Percentiles rank a stretch among this genome's conserved stretches.
Evolutionary conservation across 1,140 invertebrate species (phyloP).

Genomic region (Stegodyphus mimosarum): DNA sequence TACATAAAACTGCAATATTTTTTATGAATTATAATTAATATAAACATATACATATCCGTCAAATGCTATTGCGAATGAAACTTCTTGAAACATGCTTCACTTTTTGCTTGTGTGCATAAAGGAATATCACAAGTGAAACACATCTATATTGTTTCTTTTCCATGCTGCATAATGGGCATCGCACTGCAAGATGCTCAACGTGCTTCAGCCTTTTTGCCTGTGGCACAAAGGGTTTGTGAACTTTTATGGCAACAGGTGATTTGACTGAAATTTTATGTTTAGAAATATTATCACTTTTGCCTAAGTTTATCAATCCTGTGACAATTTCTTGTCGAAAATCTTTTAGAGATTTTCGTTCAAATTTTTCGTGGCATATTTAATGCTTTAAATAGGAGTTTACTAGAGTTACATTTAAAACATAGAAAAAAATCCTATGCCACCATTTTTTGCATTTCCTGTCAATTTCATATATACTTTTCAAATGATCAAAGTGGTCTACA

Average conservation of each 20-base stretch:
- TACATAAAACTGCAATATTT: too few relatives aligned
- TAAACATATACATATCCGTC: too few relatives aligned
- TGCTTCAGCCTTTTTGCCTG: not conserved
- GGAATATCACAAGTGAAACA: not conserved
- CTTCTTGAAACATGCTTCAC: not conserved
- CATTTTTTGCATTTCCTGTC: not conserved
- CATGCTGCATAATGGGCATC: conserved; percentile 2
- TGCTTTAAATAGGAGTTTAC: conserved; percentile 7
- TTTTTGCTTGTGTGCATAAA: not conserved
- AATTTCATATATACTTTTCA: conserved; percentile 29
- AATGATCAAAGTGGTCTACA: conserved; percentile 26
- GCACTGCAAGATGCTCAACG: not conserved
- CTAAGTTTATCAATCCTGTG: not conserved
- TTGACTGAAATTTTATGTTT: not conserved
- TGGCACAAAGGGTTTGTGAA: conserved; percentile 1
- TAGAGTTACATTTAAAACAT: conserved; percentile 4
- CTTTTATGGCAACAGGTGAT: not conserved
- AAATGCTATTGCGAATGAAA: not conserved
- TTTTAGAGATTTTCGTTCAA: not conserved
- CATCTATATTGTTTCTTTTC: not conserved
- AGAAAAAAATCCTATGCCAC: conserved; percentile 17
- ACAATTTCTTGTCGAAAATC: not conserved
- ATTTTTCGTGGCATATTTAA: not conserved
- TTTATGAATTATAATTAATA: too few relatives aligned
- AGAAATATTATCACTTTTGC: not conserved